Evolutionary conservation across 2,797 vertebrate species (phyloP), one percentile per base, ranked within the genome.

Genomic region (Discoglossus pictus): DNA sequence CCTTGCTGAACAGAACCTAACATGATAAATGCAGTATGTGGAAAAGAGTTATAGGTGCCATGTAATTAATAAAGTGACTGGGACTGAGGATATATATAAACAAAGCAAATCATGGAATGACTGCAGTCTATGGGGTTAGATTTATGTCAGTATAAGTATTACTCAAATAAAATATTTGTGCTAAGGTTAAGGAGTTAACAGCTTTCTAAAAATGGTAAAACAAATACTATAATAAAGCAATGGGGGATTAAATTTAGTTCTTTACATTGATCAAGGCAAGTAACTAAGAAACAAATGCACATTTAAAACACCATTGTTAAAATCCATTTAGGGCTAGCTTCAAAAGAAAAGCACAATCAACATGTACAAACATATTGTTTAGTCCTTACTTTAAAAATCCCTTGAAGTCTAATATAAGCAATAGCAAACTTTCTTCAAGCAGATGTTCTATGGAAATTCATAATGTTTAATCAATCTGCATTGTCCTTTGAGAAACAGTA

Each of bases 371-470:
- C 31, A 59, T 50, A 71, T 71, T 71, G 61, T 71, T 71, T 46
- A 46, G 6, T 6, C 15, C 55, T 70, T 73, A 66, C 71, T 58
- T 65, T 76, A 56, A 70, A 18, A 47, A 47, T 39, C 23, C 72
- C 75, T 77, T 73, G 71, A 75, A 78, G 46, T 60, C 68, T 71
- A 71, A 71, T 67, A 69, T 66, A 18, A 0, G 15, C 56, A 68
- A 56, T 74, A 67, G 24, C 52, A 24, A 69, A 76, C 68, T 73
- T 66, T 18, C 73, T 72, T 51, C 16, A 25, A 34, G 38, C 69
- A 75, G 69, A 70, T 77, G 60, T 78, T 80, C 75, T 17, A 65
- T 73, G 74, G 65, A 68, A 66, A 75, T 80, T 73, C 38, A n/a
- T 63, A 44, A 42, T 65, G 53, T 73, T 78, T 75, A 74, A 76